Evolutionary conservation across 64 coral and sea anemone genomes (phyloP).

Genomic region (Pachyseris speciosa): DNA sequence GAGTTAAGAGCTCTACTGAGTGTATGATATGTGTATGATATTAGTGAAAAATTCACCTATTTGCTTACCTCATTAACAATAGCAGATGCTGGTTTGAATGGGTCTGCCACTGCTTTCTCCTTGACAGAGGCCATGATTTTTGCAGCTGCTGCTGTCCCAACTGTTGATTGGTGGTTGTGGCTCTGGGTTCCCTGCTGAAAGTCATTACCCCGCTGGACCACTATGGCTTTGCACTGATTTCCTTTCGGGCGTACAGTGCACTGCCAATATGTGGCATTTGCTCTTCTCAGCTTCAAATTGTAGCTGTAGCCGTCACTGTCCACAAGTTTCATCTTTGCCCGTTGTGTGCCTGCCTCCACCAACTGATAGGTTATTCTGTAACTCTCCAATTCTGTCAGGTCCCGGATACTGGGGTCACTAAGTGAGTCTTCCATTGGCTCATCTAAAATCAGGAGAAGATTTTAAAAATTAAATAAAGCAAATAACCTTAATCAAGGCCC

Average conservation of each 20-base stretch:
- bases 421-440: background rate
- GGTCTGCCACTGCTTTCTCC: background rate
- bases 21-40: background rate
- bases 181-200: no score
- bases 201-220: no score
- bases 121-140: slow-evolving; percentile 10
- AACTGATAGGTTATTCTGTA: background rate
- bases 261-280: no score
- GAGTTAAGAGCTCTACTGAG: no score
- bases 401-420: background rate
- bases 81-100: slow-evolving; percentile 23
- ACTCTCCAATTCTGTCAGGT: background rate
- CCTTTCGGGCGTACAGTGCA: no score
- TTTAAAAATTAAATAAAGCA: no score
- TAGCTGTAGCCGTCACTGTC: no score
- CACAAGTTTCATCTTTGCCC: background rate
- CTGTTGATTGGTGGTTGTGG: no score
- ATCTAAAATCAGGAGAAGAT: background rate
- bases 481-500: no score
- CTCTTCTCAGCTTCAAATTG: no score
- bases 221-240: no score
- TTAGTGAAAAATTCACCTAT: background rate
- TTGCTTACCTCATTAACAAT: slow-evolving; percentile 33
- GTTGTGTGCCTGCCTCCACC: background rate
- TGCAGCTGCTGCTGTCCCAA: background rate